Conservation (phyloP, 1,140 invertebrate species). For the Limonius californicus region DNA sequence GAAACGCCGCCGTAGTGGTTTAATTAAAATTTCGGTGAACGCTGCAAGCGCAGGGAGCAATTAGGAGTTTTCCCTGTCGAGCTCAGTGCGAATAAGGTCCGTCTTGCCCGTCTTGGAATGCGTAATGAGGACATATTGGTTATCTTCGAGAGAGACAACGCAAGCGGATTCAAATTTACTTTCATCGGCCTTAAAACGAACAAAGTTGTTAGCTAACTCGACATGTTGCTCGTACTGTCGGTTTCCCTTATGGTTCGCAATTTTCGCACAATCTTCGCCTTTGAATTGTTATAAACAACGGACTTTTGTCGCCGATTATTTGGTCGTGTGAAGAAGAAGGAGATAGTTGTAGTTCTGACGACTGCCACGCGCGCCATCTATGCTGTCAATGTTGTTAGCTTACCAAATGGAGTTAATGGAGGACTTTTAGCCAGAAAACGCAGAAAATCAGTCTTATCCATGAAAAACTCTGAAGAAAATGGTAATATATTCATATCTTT, state of each 20-base stretch:
- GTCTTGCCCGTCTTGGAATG: slow-evolving; percentile 40
- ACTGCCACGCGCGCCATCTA: slow-evolving; percentile 55
- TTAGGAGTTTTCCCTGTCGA: slow-evolving; percentile 14
- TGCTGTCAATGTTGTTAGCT: slow-evolving; percentile 66
- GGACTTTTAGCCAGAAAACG: slow-evolving; percentile 46
- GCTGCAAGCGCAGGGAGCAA: neutral
- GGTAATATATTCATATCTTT: slow-evolving; percentile 39
- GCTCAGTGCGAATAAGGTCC: neutral
- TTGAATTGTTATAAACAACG: too few relatives aligned
- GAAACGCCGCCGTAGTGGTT: slow-evolving; percentile 47
- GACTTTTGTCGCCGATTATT: neutral
- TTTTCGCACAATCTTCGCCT: too few relatives aligned
- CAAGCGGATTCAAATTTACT: slow-evolving; percentile 19
- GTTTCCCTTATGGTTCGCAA: too few relatives aligned
- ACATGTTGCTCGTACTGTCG: too few relatives aligned
- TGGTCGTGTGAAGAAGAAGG: slow-evolving; percentile 15
- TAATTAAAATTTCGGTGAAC: slow-evolving; percentile 30
- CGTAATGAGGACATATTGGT: slow-evolving; percentile 58
- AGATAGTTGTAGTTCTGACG: slow-evolving; percentile 23
- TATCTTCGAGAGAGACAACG: slow-evolving; percentile 35
- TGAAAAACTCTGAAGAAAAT: slow-evolving; percentile 43
- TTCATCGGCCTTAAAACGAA: neutral
- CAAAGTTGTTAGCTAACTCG: neutral
- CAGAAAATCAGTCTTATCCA: slow-evolving; percentile 41
- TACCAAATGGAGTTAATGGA: slow-evolving; percentile 52